Evolutionary conservation across 2,888 invertebrate species (phyloP).

Genomic region (Eupithecia centaureata): DNA sequence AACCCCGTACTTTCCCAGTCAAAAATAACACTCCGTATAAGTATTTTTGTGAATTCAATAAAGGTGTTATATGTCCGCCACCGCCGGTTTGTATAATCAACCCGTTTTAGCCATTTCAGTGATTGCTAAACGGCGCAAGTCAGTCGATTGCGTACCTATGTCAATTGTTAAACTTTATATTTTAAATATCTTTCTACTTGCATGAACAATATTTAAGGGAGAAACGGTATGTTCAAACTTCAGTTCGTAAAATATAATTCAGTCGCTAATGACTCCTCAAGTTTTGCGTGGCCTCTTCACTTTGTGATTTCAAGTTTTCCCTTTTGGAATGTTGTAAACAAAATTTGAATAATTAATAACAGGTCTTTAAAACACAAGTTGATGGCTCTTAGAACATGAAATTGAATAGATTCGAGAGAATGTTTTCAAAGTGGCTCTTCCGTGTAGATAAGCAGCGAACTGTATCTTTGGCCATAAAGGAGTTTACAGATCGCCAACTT

Average conservation of each 20-base stretch:
- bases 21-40: no score
- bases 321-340: slow-evolving; percentile 17
- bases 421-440: slow-evolving; percentile 50
- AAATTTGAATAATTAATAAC: slow-evolving; percentile 52
- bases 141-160: no score
- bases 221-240: not conserved
- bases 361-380: slow-evolving; percentile 52
- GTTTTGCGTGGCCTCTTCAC: slow-evolving; percentile 3
- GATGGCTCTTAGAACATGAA: slow-evolving; percentile 49
- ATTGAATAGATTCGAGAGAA: slow-evolving; percentile 58
- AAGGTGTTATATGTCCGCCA: no score
- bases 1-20: no score
- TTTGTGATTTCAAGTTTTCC: slow-evolving; percentile 25
- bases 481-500: not conserved
- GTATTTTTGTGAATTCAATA: no score
- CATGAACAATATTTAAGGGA: not conserved
- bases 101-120: no score
- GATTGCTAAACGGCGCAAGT: no score
- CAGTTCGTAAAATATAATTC: not conserved
- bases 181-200: not conserved
- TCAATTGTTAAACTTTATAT: no score
- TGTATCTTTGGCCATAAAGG: not conserved
- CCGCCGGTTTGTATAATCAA: no score
- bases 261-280: slow-evolving; percentile 1
- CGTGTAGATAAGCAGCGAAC: not conserved